A percentile compares a stretch with the other conserved stretches of the same genome.
Conservation (phyloP, 1,140 invertebrate species). For the Lasioglossum albipes region DNA sequence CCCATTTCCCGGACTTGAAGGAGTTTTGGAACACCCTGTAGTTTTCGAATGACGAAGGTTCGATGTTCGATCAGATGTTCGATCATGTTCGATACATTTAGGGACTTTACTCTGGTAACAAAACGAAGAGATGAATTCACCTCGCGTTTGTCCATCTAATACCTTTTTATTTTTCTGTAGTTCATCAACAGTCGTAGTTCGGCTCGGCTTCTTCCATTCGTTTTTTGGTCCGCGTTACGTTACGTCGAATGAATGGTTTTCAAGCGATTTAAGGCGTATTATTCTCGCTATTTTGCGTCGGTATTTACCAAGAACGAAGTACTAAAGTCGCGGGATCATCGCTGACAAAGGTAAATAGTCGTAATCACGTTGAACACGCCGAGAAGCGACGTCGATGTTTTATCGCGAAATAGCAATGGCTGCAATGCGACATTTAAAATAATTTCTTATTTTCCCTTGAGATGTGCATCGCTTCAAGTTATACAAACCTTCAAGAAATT, state of each 20-base stretch:
- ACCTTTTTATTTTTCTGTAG: conserved; percentile 13
- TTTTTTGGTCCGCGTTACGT: conserved; percentile 23
- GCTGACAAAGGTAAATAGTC: conserved; percentile 29
- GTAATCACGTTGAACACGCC: background rate
- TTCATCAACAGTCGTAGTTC: conserved; percentile 10
- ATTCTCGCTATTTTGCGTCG: conserved; percentile 14
- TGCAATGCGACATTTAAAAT: conserved; percentile 50
- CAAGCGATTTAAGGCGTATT: background rate
- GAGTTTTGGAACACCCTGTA: too few species aligned
- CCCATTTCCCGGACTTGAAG: too few species aligned
- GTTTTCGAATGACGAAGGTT: too few species aligned
- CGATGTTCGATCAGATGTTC: too few species aligned
- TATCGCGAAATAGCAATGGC: conserved; percentile 53
- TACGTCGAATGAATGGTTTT: conserved; percentile 7
- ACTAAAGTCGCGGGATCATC: background rate
- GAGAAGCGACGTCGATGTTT: conserved; percentile 7
- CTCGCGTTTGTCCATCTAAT: conserved; percentile 22
- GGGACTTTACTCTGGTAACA: background rate
- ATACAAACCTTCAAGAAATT: background rate
- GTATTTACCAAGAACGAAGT: background rate
- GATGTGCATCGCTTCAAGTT: background rate
- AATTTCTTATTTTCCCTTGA: background rate
- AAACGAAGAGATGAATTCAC: background rate
- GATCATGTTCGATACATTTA: background rate
- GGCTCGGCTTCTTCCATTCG: conserved; percentile 50